These are phyloP conservation scores for Trissoscelio sp. DNA, from an alignment of 2,888 invertebrate genomes.

Conservation along the genomic window DNA sequence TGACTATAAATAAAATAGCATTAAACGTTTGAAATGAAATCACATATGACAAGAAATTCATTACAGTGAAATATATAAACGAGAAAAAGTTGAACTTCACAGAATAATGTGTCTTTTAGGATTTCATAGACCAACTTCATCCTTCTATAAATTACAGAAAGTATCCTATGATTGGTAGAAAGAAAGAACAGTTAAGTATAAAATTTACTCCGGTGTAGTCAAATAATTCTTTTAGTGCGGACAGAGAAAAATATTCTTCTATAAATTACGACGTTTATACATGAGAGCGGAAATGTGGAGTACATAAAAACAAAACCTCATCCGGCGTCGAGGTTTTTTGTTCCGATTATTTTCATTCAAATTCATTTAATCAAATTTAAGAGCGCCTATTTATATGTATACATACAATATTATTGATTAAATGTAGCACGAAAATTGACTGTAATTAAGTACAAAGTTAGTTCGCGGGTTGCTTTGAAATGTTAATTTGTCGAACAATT, in stretches of 20 bases:
- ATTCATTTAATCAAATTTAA: background rate
- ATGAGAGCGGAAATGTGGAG: background rate
- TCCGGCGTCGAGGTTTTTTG: background rate
- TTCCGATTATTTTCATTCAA: background rate
- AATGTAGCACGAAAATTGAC: background rate
- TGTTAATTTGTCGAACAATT: slow-evolving; percentile 17
- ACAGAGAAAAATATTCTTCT: slow-evolving; percentile 53
- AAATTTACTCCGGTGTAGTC: slow-evolving; percentile 50
- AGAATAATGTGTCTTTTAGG: slow-evolving; percentile 32
- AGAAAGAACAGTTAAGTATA: slow-evolving; percentile 33
- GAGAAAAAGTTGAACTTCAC: slow-evolving; percentile 9
- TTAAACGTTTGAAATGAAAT: no score
- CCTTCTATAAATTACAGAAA: slow-evolving; percentile 30
- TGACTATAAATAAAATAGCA: no score
- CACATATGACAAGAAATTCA: slow-evolving; percentile 5
- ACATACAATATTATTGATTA: background rate
- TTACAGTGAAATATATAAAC: slow-evolving; percentile 8
- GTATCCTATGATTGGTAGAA: slow-evolving; percentile 41
- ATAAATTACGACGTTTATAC: slow-evolving; percentile 42
- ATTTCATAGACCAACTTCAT: slow-evolving; percentile 35
- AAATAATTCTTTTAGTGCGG: slow-evolving; percentile 51
- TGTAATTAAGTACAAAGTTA: slow-evolving; percentile 4
- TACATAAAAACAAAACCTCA: slow-evolving; percentile 8
- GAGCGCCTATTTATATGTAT: no score
- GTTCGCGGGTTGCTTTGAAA: background rate